Base-by-base conservation (phyloP, 2,888 invertebrate genomes). In the Ischnura elegans region DNA sequence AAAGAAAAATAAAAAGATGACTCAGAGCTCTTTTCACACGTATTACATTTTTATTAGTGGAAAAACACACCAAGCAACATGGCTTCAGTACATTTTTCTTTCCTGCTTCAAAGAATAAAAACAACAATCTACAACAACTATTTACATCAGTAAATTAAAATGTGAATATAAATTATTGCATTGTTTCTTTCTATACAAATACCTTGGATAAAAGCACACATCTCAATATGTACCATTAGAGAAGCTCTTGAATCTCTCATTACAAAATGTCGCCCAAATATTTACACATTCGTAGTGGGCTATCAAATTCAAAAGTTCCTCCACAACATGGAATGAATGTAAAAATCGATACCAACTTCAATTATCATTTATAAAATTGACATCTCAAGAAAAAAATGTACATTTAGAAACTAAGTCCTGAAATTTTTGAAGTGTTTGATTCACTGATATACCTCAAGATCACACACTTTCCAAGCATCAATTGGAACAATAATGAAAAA, bases 161-260 rank as follows among this genome's bases (percentile, higher is more conserved):
- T 36, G 25, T 36, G 36, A 76, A 8, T 76, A 76, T 8, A 36
- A 76, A 25, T 76, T 76, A 29, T 36, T 76, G 76, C 76, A 76
- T 76, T 29, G 76, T 29, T 36, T 36, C 6, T 76, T 76, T 36
- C 76, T 76, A 76, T 76, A 76, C 76, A 76, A 3, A 16, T 76
- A 76, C 1, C 36, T 76, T 76, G 6, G 13, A 76, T 76, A 10
- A 76, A n/a, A 36, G 76, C 76, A n/a, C 13, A 36, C 36, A 76
- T 36, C 13, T 76, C 76, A 29, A 76, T 29, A 76, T 13, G 10
- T 76, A 13, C 76, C 36, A 76, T 10, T 36, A 36, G 76, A 16
- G n/a, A 76, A 76, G 76, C 76, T 76, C 76, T 76, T 76, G 76
- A 76, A 76, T 76, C 76, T 36, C n/a, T 36, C n/a, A 66, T 66